Base-by-base conservation (phyloP, 2,113 vertebrate genomes). In the Sakesphorus luctuosus region DNA sequence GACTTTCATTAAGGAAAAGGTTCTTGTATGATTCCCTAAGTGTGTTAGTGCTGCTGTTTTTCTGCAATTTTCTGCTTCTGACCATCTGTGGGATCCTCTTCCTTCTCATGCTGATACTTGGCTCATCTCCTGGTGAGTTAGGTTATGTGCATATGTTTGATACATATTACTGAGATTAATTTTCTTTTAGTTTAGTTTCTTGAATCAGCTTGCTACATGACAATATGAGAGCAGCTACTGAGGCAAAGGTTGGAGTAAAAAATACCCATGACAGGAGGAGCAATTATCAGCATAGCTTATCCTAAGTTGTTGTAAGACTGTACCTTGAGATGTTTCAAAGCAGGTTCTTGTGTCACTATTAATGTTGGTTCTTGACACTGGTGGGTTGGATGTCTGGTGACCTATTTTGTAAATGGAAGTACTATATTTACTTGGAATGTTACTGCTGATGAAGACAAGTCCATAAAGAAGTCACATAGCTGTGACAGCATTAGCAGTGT, bases 261-360 rank as follows among this genome's bases (percentile, higher is more conserved):
- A 29, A 24, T 62, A 16, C 10, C 3, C 0, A 0, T 16, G 43
- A 4, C 9, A 25, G 46, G 68, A 77, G 61, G 2, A 78, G 71
- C 43, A 47, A 10, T 44, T 43, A 8, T 0, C 35, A 33, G 50
- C 74, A 65, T 28, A 68, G 29, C 10, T 61, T 47, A 44, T 46
- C 23, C 8, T 86, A 20, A 47, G 11, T 44, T 67, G 10, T 26
- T 55, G 8, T 24, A 10, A 73, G 50, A 10, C 28, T 67, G 33
- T 14, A 33, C 0, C 3, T 23, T 53, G 55, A 55, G 29, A 35
- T 72, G 14, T 75, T 82, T 84, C 18, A 47, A 2, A 78, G 11
- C 38, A 71, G 29, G 14, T 71, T 74, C 36, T 55, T 71, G 20
- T 65, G 44, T 55, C 9, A 33, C 29, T 89, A 33, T 8, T 66